These are phyloP conservation scores for Esox lucius DNA, from an alignment of 2,797 vertebrate species.

Conservation along the genomic window DNA sequence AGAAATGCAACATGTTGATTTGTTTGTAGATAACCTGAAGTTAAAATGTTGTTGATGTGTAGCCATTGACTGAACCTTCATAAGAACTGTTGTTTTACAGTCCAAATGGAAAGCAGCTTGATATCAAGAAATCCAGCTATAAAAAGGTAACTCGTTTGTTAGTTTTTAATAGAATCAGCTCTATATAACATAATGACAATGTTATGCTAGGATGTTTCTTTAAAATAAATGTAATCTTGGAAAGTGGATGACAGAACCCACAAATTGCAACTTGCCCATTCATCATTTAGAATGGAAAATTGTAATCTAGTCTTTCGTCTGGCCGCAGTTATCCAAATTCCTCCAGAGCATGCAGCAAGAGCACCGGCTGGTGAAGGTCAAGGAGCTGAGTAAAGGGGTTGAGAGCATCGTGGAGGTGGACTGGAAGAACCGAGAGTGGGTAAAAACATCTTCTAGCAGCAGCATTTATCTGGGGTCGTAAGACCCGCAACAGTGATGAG, in stretches of 20 bases:
- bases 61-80: background rate
- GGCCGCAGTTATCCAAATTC: conserved; percentile 95
- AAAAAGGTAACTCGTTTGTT: conserved; percentile 87
- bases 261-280: background rate
- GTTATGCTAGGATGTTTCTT: background rate
- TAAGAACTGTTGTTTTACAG: conserved; percentile 60
- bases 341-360: conserved; percentile 92
- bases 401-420: conserved; percentile 94
- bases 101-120: conserved; percentile 85
- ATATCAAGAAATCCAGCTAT: conserved; percentile 96
- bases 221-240: background rate
- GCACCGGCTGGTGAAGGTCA: conserved; percentile 83
- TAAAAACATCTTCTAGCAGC: conserved; percentile 11
- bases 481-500: background rate
- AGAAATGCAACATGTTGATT: background rate
- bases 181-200: background rate
- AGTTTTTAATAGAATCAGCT: background rate
- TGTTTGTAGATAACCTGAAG: too few species aligned
- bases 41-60: background rate
- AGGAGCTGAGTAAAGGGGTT: conserved; percentile 93
- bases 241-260: background rate
- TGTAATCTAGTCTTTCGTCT: background rate
- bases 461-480: background rate
- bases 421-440: conserved; percentile 91
- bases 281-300: background rate